Evolutionary conservation across 1,140 invertebrate species (phyloP), one percentile per base, ranked within the genome.

Genomic region (Drosophila pachea): DNA sequence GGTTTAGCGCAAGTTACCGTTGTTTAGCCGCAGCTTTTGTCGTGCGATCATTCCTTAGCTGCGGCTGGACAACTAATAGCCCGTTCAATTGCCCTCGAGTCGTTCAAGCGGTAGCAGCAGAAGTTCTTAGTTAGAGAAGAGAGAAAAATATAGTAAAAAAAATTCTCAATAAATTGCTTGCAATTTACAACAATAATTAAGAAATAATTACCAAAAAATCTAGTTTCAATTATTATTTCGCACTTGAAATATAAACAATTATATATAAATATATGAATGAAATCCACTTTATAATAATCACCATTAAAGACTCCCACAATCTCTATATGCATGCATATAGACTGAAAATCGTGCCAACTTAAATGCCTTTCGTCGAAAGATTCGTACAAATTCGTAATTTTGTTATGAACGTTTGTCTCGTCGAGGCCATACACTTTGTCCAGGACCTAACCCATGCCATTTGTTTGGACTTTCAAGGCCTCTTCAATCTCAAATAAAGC

Each of bases 381-480:
- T 81, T 87, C 53, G 65, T 76, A 68, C 79, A 78, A 81, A 74
- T 87, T 60, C 65, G 79, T 66, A 78, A 73, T 75, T 87, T 87
- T 87, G 78, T 87, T 78, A 81, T 87, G 84, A 76, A 87, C 78
- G 68, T 76, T 67, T 87, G 84, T 66, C 78, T 87, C 52, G 63
- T 65, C 62, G 76, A 87, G 76, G 74, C 84, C 69, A 68, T 83
- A 60, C 78, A 84, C 67, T 77, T 87, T 62, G 84, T 87, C 60
- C 73, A 87, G 73, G 78, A 83, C 38, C 40, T 87, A 48, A 71
- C 78, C 53, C 78, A 84, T 68, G 76, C 84, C 71, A 74, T 87
- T 64, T 87, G 74, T 61, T 70, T 87, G 68, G 79, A 87, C 60
- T 69, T 87, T 55, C 59, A 65, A 53, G 76, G 79, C 38, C 56